These are phyloP conservation scores for Ceratoteleas bidentatus DNA, from an alignment of 1,140 invertebrate genomes.

Conservation along the genomic window DNA sequence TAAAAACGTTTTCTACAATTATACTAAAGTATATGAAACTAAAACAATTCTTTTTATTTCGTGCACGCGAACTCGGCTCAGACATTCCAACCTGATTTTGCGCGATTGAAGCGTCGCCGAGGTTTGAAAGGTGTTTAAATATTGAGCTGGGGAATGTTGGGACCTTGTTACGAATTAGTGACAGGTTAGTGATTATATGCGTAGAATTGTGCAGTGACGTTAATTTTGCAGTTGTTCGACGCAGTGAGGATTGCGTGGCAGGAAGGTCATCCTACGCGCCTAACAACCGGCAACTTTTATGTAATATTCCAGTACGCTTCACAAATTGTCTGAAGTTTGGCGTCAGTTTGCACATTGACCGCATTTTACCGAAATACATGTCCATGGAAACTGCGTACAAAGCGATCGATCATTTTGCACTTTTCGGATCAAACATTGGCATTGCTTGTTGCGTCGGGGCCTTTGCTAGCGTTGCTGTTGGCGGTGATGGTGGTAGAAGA, in stretches of 20 bases:
- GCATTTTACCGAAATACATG: too few relatives aligned
- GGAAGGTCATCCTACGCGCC: slow-evolving; percentile 57
- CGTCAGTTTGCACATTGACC: background rate
- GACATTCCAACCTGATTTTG: slow-evolving; percentile 9
- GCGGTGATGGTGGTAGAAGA: too few relatives aligned
- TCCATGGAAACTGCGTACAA: too few relatives aligned
- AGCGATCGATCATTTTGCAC: too few relatives aligned
- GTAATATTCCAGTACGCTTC: slow-evolving; percentile 26
- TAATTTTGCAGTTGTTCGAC: slow-evolving; percentile 36
- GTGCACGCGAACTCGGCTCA: background rate
- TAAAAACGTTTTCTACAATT: too few relatives aligned
- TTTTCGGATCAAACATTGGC: too few relatives aligned
- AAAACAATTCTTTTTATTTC: too few relatives aligned
- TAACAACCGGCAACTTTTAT: slow-evolving; percentile 53
- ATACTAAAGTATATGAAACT: too few relatives aligned
- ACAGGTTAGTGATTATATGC: slow-evolving; percentile 39
- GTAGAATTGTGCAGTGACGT: slow-evolving; percentile 46
- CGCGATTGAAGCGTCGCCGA: background rate
- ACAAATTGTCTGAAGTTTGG: slow-evolving; percentile 29
- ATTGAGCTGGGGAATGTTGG: slow-evolving; percentile 23
- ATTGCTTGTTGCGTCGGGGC: too few relatives aligned
- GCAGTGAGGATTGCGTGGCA: slow-evolving; percentile 47
- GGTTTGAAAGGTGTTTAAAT: slow-evolving; percentile 19
- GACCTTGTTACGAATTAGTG: slow-evolving; percentile 42
- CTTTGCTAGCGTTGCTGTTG: too few relatives aligned